A percentile compares a stretch with the other conserved stretches of the same genome.
Conservation (phyloP, 2,113 vertebrate genomes). For the Tragelaphus imberbis region DNA sequence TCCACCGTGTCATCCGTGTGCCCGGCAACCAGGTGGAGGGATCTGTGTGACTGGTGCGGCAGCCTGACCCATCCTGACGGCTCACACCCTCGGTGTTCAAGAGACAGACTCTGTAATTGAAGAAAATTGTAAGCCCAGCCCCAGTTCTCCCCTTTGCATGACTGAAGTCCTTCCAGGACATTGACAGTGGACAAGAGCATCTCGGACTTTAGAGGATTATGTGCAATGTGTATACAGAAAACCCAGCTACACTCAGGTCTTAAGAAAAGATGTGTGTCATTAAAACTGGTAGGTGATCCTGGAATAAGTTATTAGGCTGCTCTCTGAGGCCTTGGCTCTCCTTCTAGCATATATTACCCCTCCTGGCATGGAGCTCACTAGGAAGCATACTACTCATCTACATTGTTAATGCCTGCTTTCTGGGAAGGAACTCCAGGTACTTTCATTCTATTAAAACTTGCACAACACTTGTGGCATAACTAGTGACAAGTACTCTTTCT, state of each 20-base stretch:
- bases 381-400: no score
- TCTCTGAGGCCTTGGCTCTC: neutral
- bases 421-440: neutral
- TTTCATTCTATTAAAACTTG: neutral
- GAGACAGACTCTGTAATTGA: neutral
- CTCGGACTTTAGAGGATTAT: neutral
- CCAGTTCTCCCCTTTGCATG: neutral
- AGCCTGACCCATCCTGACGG: neutral
- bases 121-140: neutral
- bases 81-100: neutral
- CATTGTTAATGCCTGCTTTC: neutral
- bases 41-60: neutral
- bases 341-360: no score
- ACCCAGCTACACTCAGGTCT: neutral
- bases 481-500: neutral
- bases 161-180: neutral
- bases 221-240: neutral
- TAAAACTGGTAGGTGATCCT: neutral
- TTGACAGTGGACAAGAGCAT: neutral
- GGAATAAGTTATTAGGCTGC: neutral
- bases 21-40: neutral
- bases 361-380: neutral
- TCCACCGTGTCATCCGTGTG: neutral
- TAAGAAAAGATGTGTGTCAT: neutral
- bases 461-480: neutral